Evolutionary conservation across 2,888 invertebrate genomes (phyloP).

Genomic region (Mermis nigrescens): DNA sequence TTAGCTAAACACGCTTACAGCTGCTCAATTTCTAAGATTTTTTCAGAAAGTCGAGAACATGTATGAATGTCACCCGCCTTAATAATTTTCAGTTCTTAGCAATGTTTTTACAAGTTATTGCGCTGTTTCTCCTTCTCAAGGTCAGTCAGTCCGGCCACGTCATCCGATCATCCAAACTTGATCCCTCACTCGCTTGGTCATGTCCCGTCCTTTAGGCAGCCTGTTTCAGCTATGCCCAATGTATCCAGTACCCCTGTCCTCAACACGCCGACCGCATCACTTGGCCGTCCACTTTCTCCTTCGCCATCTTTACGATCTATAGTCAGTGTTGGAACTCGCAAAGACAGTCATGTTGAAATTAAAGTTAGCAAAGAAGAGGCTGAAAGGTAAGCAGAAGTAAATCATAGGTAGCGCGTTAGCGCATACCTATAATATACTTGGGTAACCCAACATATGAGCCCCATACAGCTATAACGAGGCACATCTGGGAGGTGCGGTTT

Average conservation of each 20-base stretch:
- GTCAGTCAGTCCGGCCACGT: slow-evolving; percentile 8
- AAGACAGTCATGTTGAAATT: slow-evolving; percentile 6
- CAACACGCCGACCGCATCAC: not conserved
- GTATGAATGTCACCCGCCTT: too few species aligned
- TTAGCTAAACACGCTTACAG: too few species aligned
- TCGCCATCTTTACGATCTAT: slow-evolving; percentile 5
- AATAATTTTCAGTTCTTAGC: too few species aligned
- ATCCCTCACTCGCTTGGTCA: too few species aligned
- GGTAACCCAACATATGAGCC: too few species aligned
- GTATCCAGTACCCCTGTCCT: not conserved
- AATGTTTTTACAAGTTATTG: not conserved
- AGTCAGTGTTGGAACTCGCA: not conserved
- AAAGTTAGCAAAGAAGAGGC: slow-evolving; percentile 27
- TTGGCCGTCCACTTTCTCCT: not conserved
- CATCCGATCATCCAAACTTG: not conserved
- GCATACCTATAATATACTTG: too few species aligned
- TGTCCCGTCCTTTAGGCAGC: not conserved
- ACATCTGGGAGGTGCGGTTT: too few species aligned
- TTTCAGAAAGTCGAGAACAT: too few species aligned
- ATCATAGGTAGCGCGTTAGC: too few species aligned
- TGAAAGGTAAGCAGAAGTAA: slow-evolving; percentile 22
- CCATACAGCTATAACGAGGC: too few species aligned
- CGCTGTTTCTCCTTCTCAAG: not conserved
- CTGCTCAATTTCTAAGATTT: too few species aligned
- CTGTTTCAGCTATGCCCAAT: not conserved